A percentile compares a stretch with the other conserved stretches of the same genome.
Conservation (phyloP, 30 jellyfish, hydroid and myxozoan genomes). For the Phacellophora camtschatica region DNA sequence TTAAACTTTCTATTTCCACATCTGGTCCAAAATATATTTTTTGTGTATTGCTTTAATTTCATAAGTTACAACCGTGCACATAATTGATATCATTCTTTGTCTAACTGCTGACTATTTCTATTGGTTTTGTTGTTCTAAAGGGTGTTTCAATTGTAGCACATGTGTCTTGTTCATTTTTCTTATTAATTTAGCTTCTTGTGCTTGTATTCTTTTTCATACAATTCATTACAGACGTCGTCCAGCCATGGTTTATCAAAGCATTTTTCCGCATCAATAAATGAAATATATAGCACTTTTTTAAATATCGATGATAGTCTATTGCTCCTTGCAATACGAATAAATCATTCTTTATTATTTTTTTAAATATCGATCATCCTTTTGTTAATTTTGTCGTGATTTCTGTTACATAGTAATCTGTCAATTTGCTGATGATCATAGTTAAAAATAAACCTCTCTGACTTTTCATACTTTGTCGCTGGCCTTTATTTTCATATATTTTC, state of each 20-base stretch:
- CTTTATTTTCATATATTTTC: too few relatives aligned
- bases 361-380: too few relatives aligned
- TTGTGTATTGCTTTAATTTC: neutral
- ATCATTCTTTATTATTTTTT: too few relatives aligned
- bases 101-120: neutral
- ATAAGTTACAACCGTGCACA: neutral
- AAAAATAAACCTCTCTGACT: too few relatives aligned
- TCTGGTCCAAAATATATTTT: neutral
- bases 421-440: too few relatives aligned
- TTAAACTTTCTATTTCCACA: neutral
- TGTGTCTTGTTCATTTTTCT: neutral
- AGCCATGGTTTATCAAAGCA: slow-evolving; percentile 7
- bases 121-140: neutral
- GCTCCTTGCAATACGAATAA: too few relatives aligned
- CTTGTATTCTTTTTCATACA: neutral
- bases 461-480: too few relatives aligned
- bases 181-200: neutral
- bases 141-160: neutral
- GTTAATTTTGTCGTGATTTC: too few relatives aligned
- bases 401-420: too few relatives aligned
- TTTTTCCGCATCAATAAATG: neutral
- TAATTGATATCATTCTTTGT: neutral
- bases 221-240: neutral
- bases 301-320: too few relatives aligned
- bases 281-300: too few relatives aligned